Conservation (phyloP, 2,888 invertebrate species). For the Prionchulus punctatus region DNA sequence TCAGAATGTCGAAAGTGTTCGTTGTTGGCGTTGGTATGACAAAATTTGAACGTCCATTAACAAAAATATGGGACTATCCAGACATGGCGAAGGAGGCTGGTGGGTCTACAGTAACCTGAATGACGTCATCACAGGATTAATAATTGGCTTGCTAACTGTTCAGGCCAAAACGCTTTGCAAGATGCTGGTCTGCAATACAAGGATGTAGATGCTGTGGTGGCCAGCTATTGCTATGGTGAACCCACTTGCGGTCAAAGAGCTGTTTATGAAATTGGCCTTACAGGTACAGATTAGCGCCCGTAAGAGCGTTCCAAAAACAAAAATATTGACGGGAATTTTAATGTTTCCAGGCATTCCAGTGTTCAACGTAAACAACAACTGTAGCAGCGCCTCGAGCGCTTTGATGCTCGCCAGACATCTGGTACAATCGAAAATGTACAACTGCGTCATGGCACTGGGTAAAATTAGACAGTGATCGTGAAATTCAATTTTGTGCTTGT, state of each 20-base stretch:
- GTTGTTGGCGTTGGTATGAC: conserved; percentile 95
- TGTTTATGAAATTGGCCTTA: conserved; percentile 80
- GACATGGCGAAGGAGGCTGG: conserved; percentile 77
- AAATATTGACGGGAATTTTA: too few relatives aligned
- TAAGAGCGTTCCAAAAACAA: too few relatives aligned
- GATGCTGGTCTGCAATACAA: conserved; percentile 62
- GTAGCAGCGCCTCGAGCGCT: conserved; percentile 87
- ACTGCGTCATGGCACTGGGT: conserved; percentile 16
- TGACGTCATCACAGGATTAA: too few relatives aligned
- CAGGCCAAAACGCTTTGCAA: conserved; percentile 59
- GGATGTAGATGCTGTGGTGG: conserved; percentile 69
- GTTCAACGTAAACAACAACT: conserved; percentile 92
- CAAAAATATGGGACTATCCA: conserved; percentile 69
- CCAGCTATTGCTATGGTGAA: conserved; percentile 57
- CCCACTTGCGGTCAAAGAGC: conserved; percentile 70
- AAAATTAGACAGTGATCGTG: too few relatives aligned
- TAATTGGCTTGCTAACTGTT: too few relatives aligned
- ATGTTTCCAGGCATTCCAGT: conserved; percentile 96
- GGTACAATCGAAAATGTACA: conserved; percentile 52
- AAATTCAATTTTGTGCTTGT: too few relatives aligned
- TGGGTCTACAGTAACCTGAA: too few relatives aligned
- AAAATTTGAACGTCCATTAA: conserved; percentile 81
- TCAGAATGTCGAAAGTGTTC: conserved; percentile 32
- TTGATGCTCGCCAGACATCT: conserved; percentile 75
- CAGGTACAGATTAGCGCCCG: too few relatives aligned